phyloP scores from a whole-genome alignment of 2,113 vertebrate species.

The Thinocorus orbignyianus region DNA sequence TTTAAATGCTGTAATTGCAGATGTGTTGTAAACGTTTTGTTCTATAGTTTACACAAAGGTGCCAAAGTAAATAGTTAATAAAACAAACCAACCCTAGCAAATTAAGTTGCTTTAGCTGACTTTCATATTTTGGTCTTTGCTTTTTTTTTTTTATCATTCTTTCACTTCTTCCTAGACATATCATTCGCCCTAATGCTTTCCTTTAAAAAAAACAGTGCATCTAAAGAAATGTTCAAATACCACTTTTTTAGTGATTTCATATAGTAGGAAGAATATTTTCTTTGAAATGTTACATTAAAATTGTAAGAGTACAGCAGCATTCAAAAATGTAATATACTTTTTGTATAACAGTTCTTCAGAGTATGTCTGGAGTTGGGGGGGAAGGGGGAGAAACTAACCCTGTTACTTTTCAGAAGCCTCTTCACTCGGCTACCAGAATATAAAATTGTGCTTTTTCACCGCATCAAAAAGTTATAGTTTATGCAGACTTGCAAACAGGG shows the following conservation, averaged over 20 bases:
- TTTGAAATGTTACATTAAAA: conserved; percentile 63
- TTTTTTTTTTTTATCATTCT: background rate
- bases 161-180: conserved; percentile 51
- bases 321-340: conserved; percentile 77
- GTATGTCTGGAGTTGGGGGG: conserved; percentile 51
- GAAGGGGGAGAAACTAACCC: background rate
- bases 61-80: conserved; percentile 71
- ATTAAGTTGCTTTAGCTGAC: conserved; percentile 59
- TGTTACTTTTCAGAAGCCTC: conserved; percentile 66
- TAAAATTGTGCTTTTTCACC: conserved; percentile 61
- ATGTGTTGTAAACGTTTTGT: conserved; percentile 70
- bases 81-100: conserved; percentile 31
- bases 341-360: conserved; percentile 70
- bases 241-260: conserved; percentile 59
- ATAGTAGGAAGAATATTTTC: conserved; percentile 54
- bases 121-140: conserved; percentile 53
- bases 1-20: conserved; percentile 67
- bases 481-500: conserved; percentile 65
- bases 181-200: conserved; percentile 59
- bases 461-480: conserved; percentile 65
- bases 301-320: conserved; percentile 77
- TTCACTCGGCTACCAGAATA: conserved; percentile 62
- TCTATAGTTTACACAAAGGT: conserved; percentile 71
- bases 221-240: conserved; percentile 46
- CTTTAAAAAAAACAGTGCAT: conserved; percentile 41